Percentiles rank a stretch among this genome's conserved stretches.
Conservation (phyloP, 1,140 invertebrate genomes). For the Protaetia brevitarsis region DNA sequence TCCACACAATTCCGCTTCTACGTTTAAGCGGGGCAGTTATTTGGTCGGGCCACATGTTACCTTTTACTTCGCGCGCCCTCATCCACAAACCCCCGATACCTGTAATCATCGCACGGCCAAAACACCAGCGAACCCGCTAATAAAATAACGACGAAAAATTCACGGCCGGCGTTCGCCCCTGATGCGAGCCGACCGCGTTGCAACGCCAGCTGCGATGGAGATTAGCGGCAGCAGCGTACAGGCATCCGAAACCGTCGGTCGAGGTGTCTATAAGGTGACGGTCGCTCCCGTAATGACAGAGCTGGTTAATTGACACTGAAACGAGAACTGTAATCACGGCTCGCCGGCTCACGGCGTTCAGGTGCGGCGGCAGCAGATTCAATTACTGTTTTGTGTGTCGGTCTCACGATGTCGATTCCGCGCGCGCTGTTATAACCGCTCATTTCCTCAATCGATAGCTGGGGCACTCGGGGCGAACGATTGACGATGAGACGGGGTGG, state of each 20-base stretch:
- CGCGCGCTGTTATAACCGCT: neutral
- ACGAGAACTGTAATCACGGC: constrained; percentile 24
- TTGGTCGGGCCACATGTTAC: too few species aligned
- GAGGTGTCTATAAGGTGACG: constrained; percentile 33
- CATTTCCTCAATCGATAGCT: too few species aligned
- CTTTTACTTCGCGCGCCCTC: too few species aligned
- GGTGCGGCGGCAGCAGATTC: constrained; percentile 17
- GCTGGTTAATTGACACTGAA: constrained; percentile 23
- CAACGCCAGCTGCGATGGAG: neutral
- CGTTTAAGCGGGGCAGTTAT: too few species aligned
- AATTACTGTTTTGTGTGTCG: constrained; percentile 17
- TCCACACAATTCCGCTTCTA: too few species aligned
- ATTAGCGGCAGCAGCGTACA: constrained; percentile 15
- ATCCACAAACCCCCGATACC: too few species aligned
- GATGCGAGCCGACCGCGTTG: neutral
- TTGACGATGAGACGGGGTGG: too few species aligned
- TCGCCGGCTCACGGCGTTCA: constrained; percentile 21
- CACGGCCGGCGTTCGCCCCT: too few species aligned
- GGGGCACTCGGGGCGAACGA: too few species aligned
- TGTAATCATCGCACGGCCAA: too few species aligned
- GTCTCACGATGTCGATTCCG: constrained; percentile 4
- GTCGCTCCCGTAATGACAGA: constrained; percentile 28
- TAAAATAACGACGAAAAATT: too few species aligned
- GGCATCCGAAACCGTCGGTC: neutral
- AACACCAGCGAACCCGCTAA: too few species aligned